Evolutionary conservation across 2,888 invertebrate species (phyloP).

Genomic region (Dendrolimus pini): DNA sequence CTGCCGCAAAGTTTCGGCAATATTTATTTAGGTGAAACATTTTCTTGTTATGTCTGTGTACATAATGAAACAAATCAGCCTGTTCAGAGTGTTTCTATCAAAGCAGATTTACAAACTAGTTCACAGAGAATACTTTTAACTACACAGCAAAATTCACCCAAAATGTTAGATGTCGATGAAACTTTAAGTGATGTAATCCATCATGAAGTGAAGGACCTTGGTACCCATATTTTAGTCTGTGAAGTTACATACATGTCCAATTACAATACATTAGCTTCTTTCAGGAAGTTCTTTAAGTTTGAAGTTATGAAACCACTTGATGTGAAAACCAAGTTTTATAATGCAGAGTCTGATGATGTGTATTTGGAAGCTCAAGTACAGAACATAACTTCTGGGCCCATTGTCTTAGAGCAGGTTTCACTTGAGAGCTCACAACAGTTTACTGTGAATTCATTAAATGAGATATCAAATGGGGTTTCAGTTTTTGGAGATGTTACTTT

Average conservation of each 20-base stretch:
- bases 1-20: slow-evolving; percentile 98
- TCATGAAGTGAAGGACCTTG: slow-evolving; percentile 99
- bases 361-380: slow-evolving; percentile 86
- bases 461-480: slow-evolving; percentile 79
- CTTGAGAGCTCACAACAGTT: slow-evolving; percentile 95
- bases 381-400: slow-evolving; percentile 95
- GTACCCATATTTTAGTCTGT: slow-evolving; percentile 97
- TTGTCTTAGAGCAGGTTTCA: slow-evolving; percentile 95
- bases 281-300: slow-evolving; percentile 98
- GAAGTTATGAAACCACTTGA: slow-evolving; percentile 98
- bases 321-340: slow-evolving; percentile 98
- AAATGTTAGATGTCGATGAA: slow-evolving; percentile 83
- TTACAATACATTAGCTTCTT: slow-evolving; percentile 85
- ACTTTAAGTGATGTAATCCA: slow-evolving; percentile 97
- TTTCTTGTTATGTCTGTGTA: slow-evolving; percentile 97
- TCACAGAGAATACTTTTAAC: slow-evolving; percentile 90
- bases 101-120: slow-evolving; percentile 96
- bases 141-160: slow-evolving; percentile 80
- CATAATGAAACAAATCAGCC: slow-evolving; percentile 94
- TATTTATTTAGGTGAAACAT: slow-evolving; percentile 98
- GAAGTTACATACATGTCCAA: slow-evolving; percentile 93
- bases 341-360: slow-evolving; percentile 90
- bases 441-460: slow-evolving; percentile 85
- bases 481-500: slow-evolving; percentile 88
- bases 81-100: slow-evolving; percentile 89